These are phyloP conservation scores for Conopomorpha cramerella DNA, from an alignment of 1,140 invertebrate genomes.

Conservation along the genomic window DNA sequence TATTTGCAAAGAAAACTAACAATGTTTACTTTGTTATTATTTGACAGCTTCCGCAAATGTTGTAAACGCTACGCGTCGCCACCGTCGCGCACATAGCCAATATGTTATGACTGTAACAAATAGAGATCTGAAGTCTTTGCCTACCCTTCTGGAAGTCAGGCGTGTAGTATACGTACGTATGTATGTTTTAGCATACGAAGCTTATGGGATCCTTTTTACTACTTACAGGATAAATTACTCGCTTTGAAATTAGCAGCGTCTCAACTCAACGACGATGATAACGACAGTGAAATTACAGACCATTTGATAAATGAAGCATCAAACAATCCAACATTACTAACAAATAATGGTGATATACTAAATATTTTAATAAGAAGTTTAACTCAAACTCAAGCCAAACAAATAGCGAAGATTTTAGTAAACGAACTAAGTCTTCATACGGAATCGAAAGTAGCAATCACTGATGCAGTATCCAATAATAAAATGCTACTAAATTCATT, in stretches of 20 bases:
- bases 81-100: too few species aligned
- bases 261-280: slow-evolving; percentile 11
- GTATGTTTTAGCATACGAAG: too few species aligned
- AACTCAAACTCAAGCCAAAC: slow-evolving; percentile 24
- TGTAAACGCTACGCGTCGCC: too few species aligned
- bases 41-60: too few species aligned
- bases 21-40: too few species aligned
- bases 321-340: slow-evolving; percentile 10
- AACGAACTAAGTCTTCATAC: slow-evolving; percentile 16
- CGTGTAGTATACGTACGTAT: too few species aligned
- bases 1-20: too few species aligned
- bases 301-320: slow-evolving; percentile 23
- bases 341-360: slow-evolving; percentile 17
- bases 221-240: slow-evolving; percentile 34
- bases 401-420: slow-evolving; percentile 26
- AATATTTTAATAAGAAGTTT: slow-evolving; percentile 27
- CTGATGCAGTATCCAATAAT: slow-evolving; percentile 17
- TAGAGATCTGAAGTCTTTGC: too few species aligned
- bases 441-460: slow-evolving; percentile 17
- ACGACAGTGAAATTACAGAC: slow-evolving; percentile 12
- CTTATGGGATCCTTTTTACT: too few species aligned
- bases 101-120: too few species aligned
- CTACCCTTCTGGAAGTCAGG: too few species aligned
- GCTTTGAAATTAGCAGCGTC: slow-evolving; percentile 25
- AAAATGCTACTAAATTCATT: slow-evolving; percentile 20